Conservation (phyloP, 2,113 vertebrate species). For the Toxotes jaculatrix region DNA sequence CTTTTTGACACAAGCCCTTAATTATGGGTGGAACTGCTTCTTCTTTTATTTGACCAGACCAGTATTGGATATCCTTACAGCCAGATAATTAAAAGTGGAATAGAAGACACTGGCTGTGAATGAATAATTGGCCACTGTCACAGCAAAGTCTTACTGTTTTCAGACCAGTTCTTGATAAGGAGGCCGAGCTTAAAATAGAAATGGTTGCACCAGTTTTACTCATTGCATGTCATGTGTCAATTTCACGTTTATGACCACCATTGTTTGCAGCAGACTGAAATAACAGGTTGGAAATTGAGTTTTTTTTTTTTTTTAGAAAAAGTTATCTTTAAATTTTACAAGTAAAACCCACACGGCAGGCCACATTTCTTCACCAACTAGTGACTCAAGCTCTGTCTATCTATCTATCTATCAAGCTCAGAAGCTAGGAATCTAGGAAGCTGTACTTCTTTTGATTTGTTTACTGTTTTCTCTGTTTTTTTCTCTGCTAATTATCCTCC, state of each 20-base stretch:
- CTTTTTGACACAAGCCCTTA: conserved; percentile 66
- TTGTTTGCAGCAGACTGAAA: conserved; percentile 63
- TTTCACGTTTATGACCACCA: conserved; percentile 50
- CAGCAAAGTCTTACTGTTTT: conserved; percentile 7
- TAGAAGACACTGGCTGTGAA: conserved; percentile 37
- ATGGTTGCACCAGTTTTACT: conserved; percentile 18
- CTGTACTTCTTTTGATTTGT: conserved; percentile 45
- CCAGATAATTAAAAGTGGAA: conserved; percentile 71
- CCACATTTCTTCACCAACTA: conserved; percentile 16
- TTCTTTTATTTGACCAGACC: conserved; percentile 76
- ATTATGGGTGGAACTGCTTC: conserved; percentile 75
- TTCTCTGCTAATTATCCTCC: conserved; percentile 56
- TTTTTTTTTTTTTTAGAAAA: conserved; percentile 37
- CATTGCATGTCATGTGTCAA: conserved; percentile 43
- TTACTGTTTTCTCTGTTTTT: conserved; percentile 56
- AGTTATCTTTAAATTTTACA: conserved; percentile 80
- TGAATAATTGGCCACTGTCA: conserved; percentile 10
- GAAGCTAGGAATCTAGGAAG: background rate
- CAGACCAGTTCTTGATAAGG: conserved; percentile 22
- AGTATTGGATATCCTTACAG: conserved; percentile 61
- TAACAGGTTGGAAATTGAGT: conserved; percentile 61
- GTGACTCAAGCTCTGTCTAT: background rate
- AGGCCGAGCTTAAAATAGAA: conserved; percentile 13
- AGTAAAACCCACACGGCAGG: conserved; percentile 56
- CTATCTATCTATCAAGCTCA: background rate